Evolutionary conservation across 2,797 vertebrate species (phyloP).

Genomic region (Semotilus atromaculatus): DNA sequence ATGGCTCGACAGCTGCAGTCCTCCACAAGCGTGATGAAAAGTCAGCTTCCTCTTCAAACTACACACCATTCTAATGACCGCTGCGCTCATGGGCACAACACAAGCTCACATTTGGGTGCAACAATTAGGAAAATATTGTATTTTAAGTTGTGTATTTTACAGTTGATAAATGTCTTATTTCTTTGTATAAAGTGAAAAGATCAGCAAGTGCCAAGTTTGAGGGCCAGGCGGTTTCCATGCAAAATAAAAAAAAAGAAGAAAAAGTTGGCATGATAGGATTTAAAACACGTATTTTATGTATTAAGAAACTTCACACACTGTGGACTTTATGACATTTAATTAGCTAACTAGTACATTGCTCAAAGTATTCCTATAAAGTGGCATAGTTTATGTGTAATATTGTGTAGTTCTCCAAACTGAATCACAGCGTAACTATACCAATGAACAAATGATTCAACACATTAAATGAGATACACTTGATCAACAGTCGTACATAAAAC

Average conservation of each 20-base stretch:
- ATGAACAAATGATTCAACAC: background rate
- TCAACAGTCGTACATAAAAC: background rate
- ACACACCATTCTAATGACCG: slow-evolving; percentile 59
- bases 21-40: slow-evolving; percentile 77
- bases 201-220: background rate
- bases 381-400: background rate
- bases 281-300: background rate
- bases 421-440: background rate
- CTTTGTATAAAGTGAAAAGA: background rate
- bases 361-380: background rate
- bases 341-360: background rate
- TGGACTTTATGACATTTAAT: background rate
- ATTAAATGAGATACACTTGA: background rate
- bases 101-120: background rate
- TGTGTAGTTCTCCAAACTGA: background rate
- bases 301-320: background rate
- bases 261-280: background rate
- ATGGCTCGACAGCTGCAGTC: slow-evolving; percentile 77
- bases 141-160: background rate
- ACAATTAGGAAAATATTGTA: background rate
- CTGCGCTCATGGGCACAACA: slow-evolving; percentile 44
- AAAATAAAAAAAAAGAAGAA: background rate
- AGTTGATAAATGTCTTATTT: background rate
- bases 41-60: slow-evolving; percentile 61
- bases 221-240: background rate